Evolutionary conservation across 1,140 invertebrate genomes (phyloP), one percentile per base, ranked within the genome.

Genomic region (Drosophila athabasca): DNA sequence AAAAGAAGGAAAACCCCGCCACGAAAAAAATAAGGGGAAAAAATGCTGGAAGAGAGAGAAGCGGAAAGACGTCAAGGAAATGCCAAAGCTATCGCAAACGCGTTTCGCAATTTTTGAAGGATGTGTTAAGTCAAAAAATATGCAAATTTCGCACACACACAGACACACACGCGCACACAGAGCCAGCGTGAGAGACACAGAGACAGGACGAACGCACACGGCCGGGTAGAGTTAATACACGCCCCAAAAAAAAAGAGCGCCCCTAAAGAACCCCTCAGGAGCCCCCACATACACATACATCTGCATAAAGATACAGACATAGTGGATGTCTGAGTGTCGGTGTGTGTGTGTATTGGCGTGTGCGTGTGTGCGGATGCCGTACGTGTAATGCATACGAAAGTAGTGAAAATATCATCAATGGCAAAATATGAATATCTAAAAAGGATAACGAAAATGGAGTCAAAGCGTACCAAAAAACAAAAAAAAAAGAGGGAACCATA

Each of bases 81-180:
- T 88, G 82, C 82, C 79, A 82, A 87, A 87, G 82, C 82, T 87
- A 87, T 87, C 82, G 82, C 83, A 87, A 87, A 88, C 82, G 82
- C 83, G 79, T 82, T 88, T 79, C 70, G 79, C 82, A 88, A 87
- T 87, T 87, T 87, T 87, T 87, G 83, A 88, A 87, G 83, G 82
- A 87, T 87, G 82, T 87, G 82, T 87, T 87, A 87, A 87, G 82
- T 87, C 82, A 87, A 87, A 87, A 85, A 88, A 87, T 87, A 87
- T 87, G 79, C 82, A 87, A 87, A 87, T 87, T 87, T 66, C 45
- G 67, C 60, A 57, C 55, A 61, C 58, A 80, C 53, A 54, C 54
- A 59, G 44, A 58, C 50, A 50, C 35, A 41, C 39, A 46, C 49
- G 45, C 15, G 31, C n/a, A 49, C 7, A 26, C 54, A 70, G 19